phyloP scores from a whole-genome alignment of 2,797 vertebrate genomes.

The Phoxinus dragarum region DNA sequence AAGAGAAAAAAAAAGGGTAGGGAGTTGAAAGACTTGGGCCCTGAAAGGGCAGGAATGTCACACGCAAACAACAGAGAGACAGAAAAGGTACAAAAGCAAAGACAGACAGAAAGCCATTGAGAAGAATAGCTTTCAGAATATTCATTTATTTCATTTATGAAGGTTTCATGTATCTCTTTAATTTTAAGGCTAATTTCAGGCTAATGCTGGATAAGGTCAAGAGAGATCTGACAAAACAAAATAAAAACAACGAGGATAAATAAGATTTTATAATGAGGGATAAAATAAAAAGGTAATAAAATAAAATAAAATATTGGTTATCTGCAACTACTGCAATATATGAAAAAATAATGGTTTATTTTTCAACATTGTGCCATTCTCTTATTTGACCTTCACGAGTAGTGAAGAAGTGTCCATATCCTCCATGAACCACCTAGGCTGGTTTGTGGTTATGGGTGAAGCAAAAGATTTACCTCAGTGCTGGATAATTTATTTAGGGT shows the following conservation, averaged over 20 bases:
- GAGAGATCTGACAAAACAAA: neutral
- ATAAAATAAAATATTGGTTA: neutral
- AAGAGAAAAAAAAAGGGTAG: constrained; percentile 63
- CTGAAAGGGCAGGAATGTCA: constrained; percentile 54
- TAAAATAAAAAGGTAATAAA: neutral
- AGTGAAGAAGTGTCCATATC: neutral
- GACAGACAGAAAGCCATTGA: constrained; percentile 19
- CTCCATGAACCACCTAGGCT: neutral
- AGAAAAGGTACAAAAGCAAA: constrained; percentile 40
- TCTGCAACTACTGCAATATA: neutral
- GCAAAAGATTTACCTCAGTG: constrained; percentile 6
- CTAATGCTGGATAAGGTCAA: neutral
- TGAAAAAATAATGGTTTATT: neutral
- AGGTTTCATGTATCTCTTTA: neutral
- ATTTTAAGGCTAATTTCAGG: neutral
- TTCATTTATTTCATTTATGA: neutral
- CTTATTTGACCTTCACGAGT: neutral
- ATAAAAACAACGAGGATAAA: neutral
- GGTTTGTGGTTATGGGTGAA: constrained; percentile 43
- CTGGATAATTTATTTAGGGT: neutral
- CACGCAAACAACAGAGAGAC: constrained; percentile 54
- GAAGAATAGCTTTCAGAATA: neutral
- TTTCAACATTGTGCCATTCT: neutral
- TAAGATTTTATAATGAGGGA: neutral
- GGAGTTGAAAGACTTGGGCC: constrained; percentile 47